Evolutionary conservation across 2,888 invertebrate species (phyloP).

Genomic region (Drosophila lacicola): DNA sequence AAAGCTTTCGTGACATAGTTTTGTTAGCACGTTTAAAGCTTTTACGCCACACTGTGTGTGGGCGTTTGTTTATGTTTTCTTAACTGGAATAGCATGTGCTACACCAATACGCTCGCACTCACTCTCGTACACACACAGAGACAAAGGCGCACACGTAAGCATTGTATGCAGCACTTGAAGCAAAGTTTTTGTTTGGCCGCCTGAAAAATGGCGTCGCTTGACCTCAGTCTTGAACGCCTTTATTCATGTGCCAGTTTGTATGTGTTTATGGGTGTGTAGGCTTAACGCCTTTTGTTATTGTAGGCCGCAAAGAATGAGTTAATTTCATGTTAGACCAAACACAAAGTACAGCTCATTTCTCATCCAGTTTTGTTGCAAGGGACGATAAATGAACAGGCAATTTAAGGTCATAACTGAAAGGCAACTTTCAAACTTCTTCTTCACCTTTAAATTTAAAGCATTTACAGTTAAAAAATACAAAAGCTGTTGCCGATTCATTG

Average conservation of each 20-base stretch:
- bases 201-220: slow-evolving; percentile 75
- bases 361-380: slow-evolving; percentile 41
- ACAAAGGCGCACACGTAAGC: slow-evolving; percentile 6
- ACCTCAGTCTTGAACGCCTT: slow-evolving; percentile 64
- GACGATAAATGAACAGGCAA: slow-evolving; percentile 37
- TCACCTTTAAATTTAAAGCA: slow-evolving; percentile 31
- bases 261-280: slow-evolving; percentile 1
- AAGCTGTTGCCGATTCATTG: slow-evolving; percentile 40
- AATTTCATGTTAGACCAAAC: slow-evolving; percentile 67
- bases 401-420: slow-evolving; percentile 40
- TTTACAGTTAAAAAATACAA: slow-evolving; percentile 4
- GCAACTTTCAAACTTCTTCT: neutral
- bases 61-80: slow-evolving; percentile 78
- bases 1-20: slow-evolving; percentile 74
- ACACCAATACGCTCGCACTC: slow-evolving; percentile 28
- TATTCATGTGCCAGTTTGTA: slow-evolving; percentile 7
- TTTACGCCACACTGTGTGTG: slow-evolving; percentile 65
- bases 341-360: slow-evolving; percentile 62
- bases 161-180: slow-evolving; percentile 49
- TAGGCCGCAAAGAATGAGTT: slow-evolving; percentile 74
- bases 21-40: slow-evolving; percentile 55
- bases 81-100: slow-evolving; percentile 66
- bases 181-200: slow-evolving; percentile 67
- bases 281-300: slow-evolving; percentile 55
- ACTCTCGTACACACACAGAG: slow-evolving; percentile 17